Evolutionary conservation across 2,888 invertebrate genomes (phyloP).

Genomic region (Fragum whitleyi): DNA sequence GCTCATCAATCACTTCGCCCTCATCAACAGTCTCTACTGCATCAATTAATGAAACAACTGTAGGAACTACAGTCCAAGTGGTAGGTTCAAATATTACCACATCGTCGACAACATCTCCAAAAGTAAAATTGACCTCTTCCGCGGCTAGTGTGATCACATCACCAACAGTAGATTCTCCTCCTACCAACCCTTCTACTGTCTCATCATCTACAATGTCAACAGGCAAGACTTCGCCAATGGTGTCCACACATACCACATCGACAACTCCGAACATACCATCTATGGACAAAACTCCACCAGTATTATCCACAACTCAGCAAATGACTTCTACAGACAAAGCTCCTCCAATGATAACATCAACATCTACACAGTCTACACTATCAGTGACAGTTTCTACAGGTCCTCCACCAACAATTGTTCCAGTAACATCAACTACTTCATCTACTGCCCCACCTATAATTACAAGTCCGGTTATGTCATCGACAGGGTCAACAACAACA

Average conservation of each 20-base stretch:
- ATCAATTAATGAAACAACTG: background rate
- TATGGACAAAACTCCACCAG: background rate
- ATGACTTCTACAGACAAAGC: background rate
- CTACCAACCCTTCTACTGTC: constrained; percentile 8
- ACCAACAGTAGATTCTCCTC: background rate
- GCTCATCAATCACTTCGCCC: background rate
- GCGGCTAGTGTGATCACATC: constrained; percentile 10
- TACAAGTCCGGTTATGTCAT: background rate
- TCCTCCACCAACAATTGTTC: background rate
- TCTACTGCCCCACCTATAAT: background rate
- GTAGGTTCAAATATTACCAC: constrained; percentile 29
- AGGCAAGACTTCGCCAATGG: constrained; percentile 26
- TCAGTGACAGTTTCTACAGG: background rate
- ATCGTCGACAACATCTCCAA: constrained; percentile 7
- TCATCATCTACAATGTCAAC: background rate
- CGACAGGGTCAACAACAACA: background rate
- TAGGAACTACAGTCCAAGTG: constrained; percentile 20
- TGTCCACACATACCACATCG: constrained; percentile 9
- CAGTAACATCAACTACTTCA: background rate
- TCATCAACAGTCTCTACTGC: background rate
- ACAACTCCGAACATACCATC: background rate
- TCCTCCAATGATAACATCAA: background rate
- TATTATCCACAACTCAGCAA: background rate
- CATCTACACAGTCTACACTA: background rate
- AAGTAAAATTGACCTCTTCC: constrained; percentile 32